Conservation (phyloP, 2,113 vertebrate species). For the Salvelinus fontinalis region DNA sequence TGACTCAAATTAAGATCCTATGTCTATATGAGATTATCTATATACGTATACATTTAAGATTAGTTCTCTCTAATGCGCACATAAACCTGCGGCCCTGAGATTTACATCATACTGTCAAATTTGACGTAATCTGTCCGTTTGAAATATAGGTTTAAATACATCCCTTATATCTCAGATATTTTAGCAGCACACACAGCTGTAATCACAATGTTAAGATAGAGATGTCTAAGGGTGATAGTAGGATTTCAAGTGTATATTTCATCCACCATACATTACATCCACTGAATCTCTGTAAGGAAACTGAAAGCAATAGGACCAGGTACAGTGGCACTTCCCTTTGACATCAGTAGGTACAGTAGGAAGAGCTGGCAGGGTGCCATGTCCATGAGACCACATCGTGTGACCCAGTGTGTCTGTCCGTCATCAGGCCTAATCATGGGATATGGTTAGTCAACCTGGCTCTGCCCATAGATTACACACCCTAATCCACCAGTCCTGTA, state of each 20-base stretch:
- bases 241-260: background rate
- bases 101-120: slow-evolving; percentile 19
- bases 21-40: background rate
- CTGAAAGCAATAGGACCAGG: background rate
- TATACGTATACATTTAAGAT: slow-evolving; percentile 12
- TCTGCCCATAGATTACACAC: slow-evolving; percentile 52
- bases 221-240: background rate
- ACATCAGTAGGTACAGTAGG: background rate
- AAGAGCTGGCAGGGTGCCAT: background rate
- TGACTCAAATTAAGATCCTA: too few species aligned
- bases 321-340: background rate
- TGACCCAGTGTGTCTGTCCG: slow-evolving; percentile 43
- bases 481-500: slow-evolving; percentile 57
- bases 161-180: background rate
- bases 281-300: background rate
- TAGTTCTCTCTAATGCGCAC: slow-evolving; percentile 30
- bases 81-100: slow-evolving; percentile 13
- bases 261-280: background rate
- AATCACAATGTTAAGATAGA: slow-evolving; percentile 1
- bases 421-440: slow-evolving; percentile 46
- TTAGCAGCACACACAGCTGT: background rate
- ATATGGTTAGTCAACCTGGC: slow-evolving; percentile 32
- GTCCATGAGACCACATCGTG: slow-evolving; percentile 6
- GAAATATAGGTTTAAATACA: slow-evolving; percentile 19
- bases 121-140: slow-evolving; percentile 37